A percentile compares a stretch with the other conserved stretches of the same genome.
phyloP scores from a whole-genome alignment of 2,797 vertebrate species.

The Peromyscus attwateri region DNA sequence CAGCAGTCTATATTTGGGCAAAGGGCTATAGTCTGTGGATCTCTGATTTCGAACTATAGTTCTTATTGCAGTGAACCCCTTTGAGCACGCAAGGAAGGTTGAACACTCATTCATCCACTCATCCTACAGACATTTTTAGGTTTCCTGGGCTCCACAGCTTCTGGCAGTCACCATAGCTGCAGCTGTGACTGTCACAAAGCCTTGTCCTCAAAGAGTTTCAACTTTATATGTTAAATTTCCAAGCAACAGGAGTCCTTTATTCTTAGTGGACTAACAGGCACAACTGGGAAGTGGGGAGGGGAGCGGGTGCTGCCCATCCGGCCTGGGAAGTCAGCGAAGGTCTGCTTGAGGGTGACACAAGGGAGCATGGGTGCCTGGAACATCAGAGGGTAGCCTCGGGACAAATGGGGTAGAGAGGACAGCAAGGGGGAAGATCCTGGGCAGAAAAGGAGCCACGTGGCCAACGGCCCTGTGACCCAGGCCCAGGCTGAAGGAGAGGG shows the following conservation, averaged over 20 bases:
- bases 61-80: neutral
- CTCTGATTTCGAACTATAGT: neutral
- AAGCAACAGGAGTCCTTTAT: neutral
- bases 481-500: neutral
- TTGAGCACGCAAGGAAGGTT: neutral
- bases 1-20: neutral
- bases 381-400: neutral
- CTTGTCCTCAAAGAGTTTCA: neutral
- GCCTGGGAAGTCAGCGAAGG: neutral
- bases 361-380: neutral
- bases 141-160: neutral
- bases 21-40: neutral
- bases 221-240: neutral
- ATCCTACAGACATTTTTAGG: neutral
- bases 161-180: neutral
- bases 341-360: neutral
- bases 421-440: neutral
- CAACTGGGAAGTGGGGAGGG: rapidly evolving
- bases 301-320: neutral
- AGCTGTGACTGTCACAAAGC: neutral
- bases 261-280: neutral
- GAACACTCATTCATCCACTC: neutral
- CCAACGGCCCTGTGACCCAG: neutral
- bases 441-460: neutral
- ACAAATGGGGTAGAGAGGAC: neutral